Percentiles rank a stretch among this genome's conserved stretches.
phyloP scores from a whole-genome alignment of 2,113 vertebrate genomes.

The Hymenochirus boettgeri region DNA sequence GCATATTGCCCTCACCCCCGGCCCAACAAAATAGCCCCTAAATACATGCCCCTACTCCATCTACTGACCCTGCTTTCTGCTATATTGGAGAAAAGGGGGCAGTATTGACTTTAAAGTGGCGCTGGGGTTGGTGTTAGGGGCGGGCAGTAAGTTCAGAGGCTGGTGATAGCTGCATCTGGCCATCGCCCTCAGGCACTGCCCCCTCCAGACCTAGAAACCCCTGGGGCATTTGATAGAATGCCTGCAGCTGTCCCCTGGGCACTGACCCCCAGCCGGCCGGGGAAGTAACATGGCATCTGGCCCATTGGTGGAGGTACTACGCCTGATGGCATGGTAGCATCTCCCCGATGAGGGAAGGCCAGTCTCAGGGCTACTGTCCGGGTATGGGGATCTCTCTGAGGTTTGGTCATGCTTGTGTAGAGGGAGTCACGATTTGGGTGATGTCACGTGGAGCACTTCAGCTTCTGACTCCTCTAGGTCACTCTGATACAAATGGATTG shows the following conservation, averaged over 20 bases:
- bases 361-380: constrained; percentile 88
- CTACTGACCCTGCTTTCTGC: constrained; percentile 33
- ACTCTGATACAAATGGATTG: constrained; percentile 90
- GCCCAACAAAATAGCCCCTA: constrained; percentile 27
- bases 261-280: constrained; percentile 79
- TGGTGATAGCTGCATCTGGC: constrained; percentile 93
- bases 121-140: constrained; percentile 26
- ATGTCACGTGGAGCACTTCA: constrained; percentile 70
- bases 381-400: constrained; percentile 87
- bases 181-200: constrained; percentile 72
- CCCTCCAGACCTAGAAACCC: constrained; percentile 61
- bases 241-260: constrained; percentile 83
- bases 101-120: constrained; percentile 15
- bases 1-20: constrained; percentile 22
- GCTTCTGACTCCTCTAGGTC: constrained; percentile 87
- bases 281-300: constrained; percentile 89
- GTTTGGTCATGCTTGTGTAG: constrained; percentile 88
- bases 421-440: constrained; percentile 80
- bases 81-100: constrained; percentile 25
- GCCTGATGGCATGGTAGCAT: constrained; percentile 68
- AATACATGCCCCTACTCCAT: constrained; percentile 32
- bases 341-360: constrained; percentile 57
- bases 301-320: constrained; percentile 52
- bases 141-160: constrained; percentile 72
- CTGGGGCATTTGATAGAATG: constrained; percentile 80